phyloP scores from a whole-genome alignment of 2,113 vertebrate species.

The Phalacrocorax aristotelis region DNA sequence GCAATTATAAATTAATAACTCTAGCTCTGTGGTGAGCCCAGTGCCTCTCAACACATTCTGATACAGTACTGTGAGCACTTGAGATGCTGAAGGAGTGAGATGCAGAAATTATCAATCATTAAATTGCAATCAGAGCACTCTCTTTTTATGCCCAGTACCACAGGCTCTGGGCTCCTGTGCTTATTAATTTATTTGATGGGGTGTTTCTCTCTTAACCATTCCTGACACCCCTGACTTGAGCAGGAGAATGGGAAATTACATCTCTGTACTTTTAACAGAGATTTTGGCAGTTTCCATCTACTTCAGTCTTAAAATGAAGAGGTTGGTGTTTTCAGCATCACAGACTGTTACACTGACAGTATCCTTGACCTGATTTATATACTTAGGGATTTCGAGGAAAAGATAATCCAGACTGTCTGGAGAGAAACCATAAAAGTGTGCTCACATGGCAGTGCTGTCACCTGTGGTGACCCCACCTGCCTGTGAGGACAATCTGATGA shows the following conservation, averaged over 20 bases:
- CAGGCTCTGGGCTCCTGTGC: not conserved
- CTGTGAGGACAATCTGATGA: not conserved
- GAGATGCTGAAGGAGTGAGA: not conserved
- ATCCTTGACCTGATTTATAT: not conserved
- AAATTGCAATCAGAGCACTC: not conserved
- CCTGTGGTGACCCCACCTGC: not conserved
- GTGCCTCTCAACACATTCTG: not conserved
- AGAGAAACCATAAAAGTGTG: not conserved
- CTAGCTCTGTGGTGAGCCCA: not conserved
- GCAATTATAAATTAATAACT: not conserved
- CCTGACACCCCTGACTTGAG: not conserved
- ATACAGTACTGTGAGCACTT: not conserved
- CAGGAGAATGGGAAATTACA: constrained; percentile 4
- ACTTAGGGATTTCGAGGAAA: not conserved
- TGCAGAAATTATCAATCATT: not conserved
- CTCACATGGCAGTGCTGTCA: not conserved
- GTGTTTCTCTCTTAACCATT: not conserved
- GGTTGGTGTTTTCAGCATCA: not conserved
- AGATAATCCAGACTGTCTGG: not conserved
- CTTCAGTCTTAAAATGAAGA: not conserved
- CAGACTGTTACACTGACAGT: not conserved
- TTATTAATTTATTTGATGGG: not conserved
- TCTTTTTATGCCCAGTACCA: not conserved
- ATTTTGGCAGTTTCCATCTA: not conserved
- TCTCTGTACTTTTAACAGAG: not conserved